phyloP scores from a whole-genome alignment of 1,140 invertebrate genomes.

The Procambarus virginalis region DNA sequence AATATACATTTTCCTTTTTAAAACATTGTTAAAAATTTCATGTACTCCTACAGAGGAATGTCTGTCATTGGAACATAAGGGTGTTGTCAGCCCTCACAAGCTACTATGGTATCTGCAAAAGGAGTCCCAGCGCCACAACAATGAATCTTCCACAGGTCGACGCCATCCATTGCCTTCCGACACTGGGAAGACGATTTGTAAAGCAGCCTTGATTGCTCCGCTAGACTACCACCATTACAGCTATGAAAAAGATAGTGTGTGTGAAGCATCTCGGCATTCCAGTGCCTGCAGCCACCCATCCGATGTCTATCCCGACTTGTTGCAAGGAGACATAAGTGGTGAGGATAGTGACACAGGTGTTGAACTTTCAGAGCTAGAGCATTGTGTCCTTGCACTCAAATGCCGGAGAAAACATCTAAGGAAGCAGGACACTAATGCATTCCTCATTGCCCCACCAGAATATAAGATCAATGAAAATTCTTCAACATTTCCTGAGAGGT shows the following conservation, averaged over 20 bases:
- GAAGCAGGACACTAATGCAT: slow-evolving; percentile 59
- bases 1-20: too few relatives aligned
- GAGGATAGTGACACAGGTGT: slow-evolving; percentile 54
- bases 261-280: slow-evolving; percentile 12
- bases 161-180: slow-evolving; percentile 24
- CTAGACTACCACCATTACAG: slow-evolving; percentile 17
- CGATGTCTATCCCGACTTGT: slow-evolving; percentile 16
- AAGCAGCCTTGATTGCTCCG: slow-evolving; percentile 20
- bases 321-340: slow-evolving; percentile 17
- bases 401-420: slow-evolving; percentile 51
- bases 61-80: neutral
- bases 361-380: slow-evolving; percentile 59
- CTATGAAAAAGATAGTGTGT: neutral
- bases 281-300: slow-evolving; percentile 14
- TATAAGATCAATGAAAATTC: slow-evolving; percentile 38
- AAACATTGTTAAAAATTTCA: neutral
- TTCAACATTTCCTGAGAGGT: neutral
- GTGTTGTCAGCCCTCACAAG: slow-evolving; percentile 16
- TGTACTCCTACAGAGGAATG: neutral
- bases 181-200: slow-evolving; percentile 23
- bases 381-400: slow-evolving; percentile 33
- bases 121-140: neutral
- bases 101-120: slow-evolving; percentile 20
- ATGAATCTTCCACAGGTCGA: slow-evolving; percentile 3
- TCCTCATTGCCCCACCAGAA: slow-evolving; percentile 51